These are phyloP conservation scores for Dipodomys merriami DNA, from an alignment of 2,113 vertebrate genomes.

Conservation along the genomic window DNA sequence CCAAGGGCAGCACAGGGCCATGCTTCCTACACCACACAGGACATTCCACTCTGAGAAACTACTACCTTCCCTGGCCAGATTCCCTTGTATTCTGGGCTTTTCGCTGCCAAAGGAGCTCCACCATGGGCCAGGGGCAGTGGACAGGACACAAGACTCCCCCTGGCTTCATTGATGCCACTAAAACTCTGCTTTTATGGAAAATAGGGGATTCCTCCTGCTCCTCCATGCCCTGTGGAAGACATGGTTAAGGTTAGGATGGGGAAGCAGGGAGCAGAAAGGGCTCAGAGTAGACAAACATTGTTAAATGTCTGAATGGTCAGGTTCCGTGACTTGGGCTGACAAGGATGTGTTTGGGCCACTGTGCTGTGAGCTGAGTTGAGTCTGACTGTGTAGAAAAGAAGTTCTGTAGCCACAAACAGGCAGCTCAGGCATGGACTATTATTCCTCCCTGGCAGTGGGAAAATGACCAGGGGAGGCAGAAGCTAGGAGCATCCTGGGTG, in stretches of 20 bases:
- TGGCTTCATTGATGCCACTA: too few relatives aligned
- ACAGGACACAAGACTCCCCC: too few relatives aligned
- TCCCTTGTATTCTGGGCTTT: neutral
- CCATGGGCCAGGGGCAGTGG: too few relatives aligned
- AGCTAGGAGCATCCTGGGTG: neutral
- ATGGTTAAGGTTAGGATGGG: neutral
- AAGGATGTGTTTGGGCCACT: neutral
- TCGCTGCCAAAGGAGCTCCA: neutral
- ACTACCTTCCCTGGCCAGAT: neutral
- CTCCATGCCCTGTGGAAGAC: neutral
- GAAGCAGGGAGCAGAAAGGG: neutral
- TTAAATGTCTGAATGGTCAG: neutral
- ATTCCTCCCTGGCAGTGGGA: neutral
- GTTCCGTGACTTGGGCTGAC: neutral
- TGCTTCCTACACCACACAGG: neutral
- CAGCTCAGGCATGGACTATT: neutral
- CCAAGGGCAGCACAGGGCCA: neutral
- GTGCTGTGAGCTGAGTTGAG: neutral
- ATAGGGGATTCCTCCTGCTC: neutral
- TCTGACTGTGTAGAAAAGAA: neutral
- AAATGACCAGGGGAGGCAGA: neutral
- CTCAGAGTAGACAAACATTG: neutral
- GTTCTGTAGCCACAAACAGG: neutral
- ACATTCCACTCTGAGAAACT: neutral
- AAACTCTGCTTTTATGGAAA: neutral